phyloP scores from a whole-genome alignment of 1,140 invertebrate genomes.

The Papilio xuthus region DNA sequence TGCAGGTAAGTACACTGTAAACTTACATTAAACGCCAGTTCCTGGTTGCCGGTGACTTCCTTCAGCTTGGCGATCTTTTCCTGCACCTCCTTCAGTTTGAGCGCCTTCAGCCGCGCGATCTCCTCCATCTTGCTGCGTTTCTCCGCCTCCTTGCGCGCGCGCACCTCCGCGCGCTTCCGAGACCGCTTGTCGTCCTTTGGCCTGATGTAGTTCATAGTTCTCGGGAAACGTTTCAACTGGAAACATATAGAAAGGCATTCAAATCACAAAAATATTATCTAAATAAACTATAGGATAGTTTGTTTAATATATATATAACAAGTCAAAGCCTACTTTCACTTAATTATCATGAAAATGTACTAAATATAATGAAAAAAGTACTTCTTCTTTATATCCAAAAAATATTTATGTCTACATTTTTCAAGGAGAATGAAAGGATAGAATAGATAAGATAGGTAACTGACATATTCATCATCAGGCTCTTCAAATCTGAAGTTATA shows the following conservation, averaged over 20 bases:
- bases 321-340: too few relatives aligned
- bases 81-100: constrained; percentile 95
- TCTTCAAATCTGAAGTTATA: constrained; percentile 99
- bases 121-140: constrained; percentile 93
- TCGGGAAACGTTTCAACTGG: constrained; percentile 93
- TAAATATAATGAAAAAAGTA: too few relatives aligned
- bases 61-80: constrained; percentile 94
- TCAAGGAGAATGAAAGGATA: too few relatives aligned
- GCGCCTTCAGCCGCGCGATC: constrained; percentile 91
- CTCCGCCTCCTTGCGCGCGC: constrained; percentile 90
- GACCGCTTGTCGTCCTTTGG: constrained; percentile 90
- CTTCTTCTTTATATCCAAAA: too few relatives aligned
- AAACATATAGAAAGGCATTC: constrained; percentile 41
- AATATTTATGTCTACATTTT: too few relatives aligned
- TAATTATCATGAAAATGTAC: too few relatives aligned
- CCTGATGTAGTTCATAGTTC: constrained; percentile 92
- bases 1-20: not conserved
- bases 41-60: constrained; percentile 92
- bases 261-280: too few relatives aligned
- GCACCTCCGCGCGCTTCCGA: constrained; percentile 88
- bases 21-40: constrained; percentile 83
- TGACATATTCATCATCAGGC: constrained; percentile 96
- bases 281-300: too few relatives aligned
- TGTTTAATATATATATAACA: too few relatives aligned
- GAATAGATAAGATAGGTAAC: constrained; percentile 54